phyloP scores from a whole-genome alignment of 2,888 invertebrate genomes.

The Thecophora atra region DNA sequence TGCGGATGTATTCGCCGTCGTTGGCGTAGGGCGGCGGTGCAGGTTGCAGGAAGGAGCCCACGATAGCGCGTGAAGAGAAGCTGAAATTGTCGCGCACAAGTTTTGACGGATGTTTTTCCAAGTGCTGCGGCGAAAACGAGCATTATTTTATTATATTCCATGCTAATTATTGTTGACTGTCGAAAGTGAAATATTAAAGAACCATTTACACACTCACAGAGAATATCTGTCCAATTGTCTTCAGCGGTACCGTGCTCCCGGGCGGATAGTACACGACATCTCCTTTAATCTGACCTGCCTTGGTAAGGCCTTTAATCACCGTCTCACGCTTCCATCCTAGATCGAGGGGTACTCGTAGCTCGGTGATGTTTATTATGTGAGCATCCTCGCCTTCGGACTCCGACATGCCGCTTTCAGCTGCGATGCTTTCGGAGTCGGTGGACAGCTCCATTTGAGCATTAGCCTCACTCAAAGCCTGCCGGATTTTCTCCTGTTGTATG shows the following conservation, averaged over 20 bases:
- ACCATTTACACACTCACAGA: constrained; percentile 68
- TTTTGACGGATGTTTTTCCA: constrained; percentile 76
- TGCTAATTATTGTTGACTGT: background rate
- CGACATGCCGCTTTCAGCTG: constrained; percentile 70
- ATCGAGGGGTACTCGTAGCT: constrained; percentile 73
- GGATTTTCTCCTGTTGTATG: constrained; percentile 68
- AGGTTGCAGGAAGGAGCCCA: constrained; percentile 92
- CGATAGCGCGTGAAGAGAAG: constrained; percentile 86
- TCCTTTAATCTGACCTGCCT: constrained; percentile 88
- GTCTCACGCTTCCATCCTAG: constrained; percentile 94
- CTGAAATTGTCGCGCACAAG: constrained; percentile 89
- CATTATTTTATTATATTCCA: constrained; percentile 14
- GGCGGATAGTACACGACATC: constrained; percentile 90
- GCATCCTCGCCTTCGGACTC: constrained; percentile 71
- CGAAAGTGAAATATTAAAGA: constrained; percentile 40
- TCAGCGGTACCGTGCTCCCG: constrained; percentile 71
- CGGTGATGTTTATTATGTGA: constrained; percentile 66
- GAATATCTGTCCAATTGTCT: constrained; percentile 73
- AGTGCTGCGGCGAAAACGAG: constrained; percentile 70
- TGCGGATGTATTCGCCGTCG: constrained; percentile 78
- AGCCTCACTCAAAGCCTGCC: constrained; percentile 69
- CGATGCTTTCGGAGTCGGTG: constrained; percentile 71
- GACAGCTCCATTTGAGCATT: constrained; percentile 69
- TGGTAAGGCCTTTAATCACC: constrained; percentile 85
- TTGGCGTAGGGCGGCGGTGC: constrained; percentile 71